phyloP scores from a whole-genome alignment of 2,113 vertebrate species.

The Calyptommatus sinebrachiatus region DNA sequence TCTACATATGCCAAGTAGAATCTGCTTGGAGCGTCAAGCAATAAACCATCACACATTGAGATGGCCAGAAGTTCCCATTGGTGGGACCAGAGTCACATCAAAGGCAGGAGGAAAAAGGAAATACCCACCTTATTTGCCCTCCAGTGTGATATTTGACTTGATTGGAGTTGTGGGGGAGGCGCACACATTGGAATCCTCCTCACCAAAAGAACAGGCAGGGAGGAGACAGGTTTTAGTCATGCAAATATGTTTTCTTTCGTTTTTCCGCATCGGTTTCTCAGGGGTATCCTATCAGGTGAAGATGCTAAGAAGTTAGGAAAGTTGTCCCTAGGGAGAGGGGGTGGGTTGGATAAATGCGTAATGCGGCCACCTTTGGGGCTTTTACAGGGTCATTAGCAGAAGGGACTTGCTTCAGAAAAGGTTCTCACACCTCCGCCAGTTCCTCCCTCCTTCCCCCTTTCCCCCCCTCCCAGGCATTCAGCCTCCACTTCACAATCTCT shows the following conservation, averaged over 20 bases:
- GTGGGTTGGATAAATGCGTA: not conserved
- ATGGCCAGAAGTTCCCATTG: too few relatives aligned
- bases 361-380: not conserved
- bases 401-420: not conserved
- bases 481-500: conserved; percentile 11
- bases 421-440: not conserved
- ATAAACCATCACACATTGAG: not conserved
- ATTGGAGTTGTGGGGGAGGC: not conserved
- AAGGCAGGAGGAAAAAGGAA: not conserved
- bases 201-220: not conserved
- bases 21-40: not conserved
- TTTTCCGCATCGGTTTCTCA: too few relatives aligned
- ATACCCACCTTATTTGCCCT: not conserved
- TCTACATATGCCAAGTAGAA: not conserved
- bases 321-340: not conserved
- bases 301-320: not conserved
- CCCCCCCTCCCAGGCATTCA: not conserved
- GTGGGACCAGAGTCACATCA: not conserved
- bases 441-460: not conserved
- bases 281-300: not conserved
- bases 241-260: not conserved
- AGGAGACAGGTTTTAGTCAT: not conserved
- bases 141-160: conserved; percentile 11
- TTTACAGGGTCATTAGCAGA: not conserved
- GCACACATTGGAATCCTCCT: not conserved